Base-by-base conservation (phyloP, 2,888 invertebrate species). In the Mythimna pallens region DNA sequence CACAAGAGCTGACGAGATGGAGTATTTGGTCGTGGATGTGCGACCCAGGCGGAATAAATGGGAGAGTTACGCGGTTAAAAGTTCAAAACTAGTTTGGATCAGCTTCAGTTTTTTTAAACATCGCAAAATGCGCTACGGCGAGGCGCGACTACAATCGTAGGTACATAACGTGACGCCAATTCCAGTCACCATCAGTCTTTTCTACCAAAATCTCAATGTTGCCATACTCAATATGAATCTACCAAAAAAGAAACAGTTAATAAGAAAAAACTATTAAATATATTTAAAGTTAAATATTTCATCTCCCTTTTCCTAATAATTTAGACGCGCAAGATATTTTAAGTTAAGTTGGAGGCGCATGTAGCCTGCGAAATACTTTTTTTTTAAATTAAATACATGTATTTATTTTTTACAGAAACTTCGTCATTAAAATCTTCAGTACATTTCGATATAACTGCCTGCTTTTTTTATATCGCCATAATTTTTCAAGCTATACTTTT, bases 171-270 rank as follows among this genome's bases (percentile, higher is more conserved):
- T 8, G 34, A n/a, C 72, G 40, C 65, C 79, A 79, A 59, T 43
- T 9, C 25, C 22, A 58, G 25, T 76, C 66, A 36, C 52, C 40
- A 59, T 78, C 78, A 80, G 73, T 80, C 73, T 80, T 80, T 80
- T 73, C 81, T 69, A 67, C 61, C 69, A 74, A 79, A 78, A 69
- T 22, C 81, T 22, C 81, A 84, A 30, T 82, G 80, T 85, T 82
- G 77, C 84, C 86, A 85, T 76, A 82, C 66, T 59, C 76, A 76
- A 58, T 70, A 81, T 73, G 83, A 75, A 83, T 73, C 80, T 81
- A 81, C 75, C 59, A 81, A 82, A 80, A 68, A 80, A 65, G 70
- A 82, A 81, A 82, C 74, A 82, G 17, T 73, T 82, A 82, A 40
- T 78, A 66, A 74, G 80, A 80, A 74, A 47, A 70, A 75, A 57